Conservation (phyloP, 1,140 invertebrate species). For the Asobara japonica region DNA sequence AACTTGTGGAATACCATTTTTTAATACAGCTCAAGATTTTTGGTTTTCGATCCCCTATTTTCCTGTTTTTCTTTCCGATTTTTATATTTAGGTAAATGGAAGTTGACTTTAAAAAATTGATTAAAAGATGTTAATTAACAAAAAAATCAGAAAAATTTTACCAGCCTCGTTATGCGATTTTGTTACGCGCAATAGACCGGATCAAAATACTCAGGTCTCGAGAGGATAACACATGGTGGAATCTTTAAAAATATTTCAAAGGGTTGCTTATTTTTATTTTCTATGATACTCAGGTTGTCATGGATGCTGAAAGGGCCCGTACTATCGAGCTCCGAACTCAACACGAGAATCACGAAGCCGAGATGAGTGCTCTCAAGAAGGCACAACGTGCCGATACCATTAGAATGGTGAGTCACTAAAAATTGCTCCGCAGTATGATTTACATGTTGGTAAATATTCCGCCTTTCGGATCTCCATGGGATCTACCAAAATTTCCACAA, state of each 20-base stretch:
- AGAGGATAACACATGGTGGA: not conserved
- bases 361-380: constrained; percentile 48
- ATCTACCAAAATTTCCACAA: too few relatives aligned
- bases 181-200: not conserved
- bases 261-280: constrained; percentile 2
- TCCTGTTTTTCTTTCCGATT: too few relatives aligned
- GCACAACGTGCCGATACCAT: constrained; percentile 52
- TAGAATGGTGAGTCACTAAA: constrained; percentile 52
- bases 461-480: too few relatives aligned
- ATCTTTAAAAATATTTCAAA: not conserved
- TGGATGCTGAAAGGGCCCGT: constrained; percentile 49
- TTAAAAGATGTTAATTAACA: too few relatives aligned
- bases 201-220: not conserved
- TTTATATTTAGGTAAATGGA: too few relatives aligned
- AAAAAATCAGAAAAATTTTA: too few relatives aligned
- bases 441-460: too few relatives aligned
- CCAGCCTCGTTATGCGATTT: not conserved
- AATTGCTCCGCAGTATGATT: not conserved
- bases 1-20: too few relatives aligned
- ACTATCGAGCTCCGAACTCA: constrained; percentile 48
- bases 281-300: constrained; percentile 43
- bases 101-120: too few relatives aligned
- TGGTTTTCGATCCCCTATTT: too few relatives aligned
- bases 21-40: too few relatives aligned
- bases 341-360: constrained; percentile 54